Evolutionary conservation across 2,888 invertebrate genomes (phyloP), one percentile per base, ranked within the genome.

Genomic region (Mongoloraphidia duomilia): DNA sequence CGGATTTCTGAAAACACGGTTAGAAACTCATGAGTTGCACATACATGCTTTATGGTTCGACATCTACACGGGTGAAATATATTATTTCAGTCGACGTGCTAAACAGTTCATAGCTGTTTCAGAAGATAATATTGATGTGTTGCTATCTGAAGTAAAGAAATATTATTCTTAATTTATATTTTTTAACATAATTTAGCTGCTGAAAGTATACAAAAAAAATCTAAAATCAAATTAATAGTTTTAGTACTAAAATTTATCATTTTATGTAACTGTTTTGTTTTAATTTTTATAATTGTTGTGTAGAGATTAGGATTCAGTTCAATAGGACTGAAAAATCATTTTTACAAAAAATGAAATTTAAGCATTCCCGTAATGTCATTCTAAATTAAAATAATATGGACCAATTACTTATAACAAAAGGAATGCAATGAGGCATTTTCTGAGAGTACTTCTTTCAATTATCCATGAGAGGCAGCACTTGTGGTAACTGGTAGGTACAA

Each of bases 31-130:
- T 58, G 80, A 90, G 63, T 72, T 93, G 40, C 88, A 89, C 60
- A 84, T 95, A 55, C 93, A 92, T 61, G 96, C 95, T 0, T 71
- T 97, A 38, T 97, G 96, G 96, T 95, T 96, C 65, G 96, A 96
- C 65, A 91, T 97, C 64, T 94, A 94, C 64, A 91, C 92, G 0
- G 96, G 94, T 0, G 92, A 95, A 65, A 88, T 96, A 60, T 92
- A 90, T 65, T 91, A 89, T 67, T 96, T 96, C 63, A 93, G 92
- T 63, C 76, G 93, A 58, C 80, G 83, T 34, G 80, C 83, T 41
- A 92, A 94, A 66, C 71, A 75, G 50, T 96, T 94, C 65, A 73
- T 94, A 12, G 79, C 85, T 55, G 84, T 96, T 50, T 88, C 90
- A 61, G 94, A 95, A 67, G 69, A 77, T 2, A 84, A 80, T 34